These are phyloP conservation scores for Eurytoma adleriae DNA, from an alignment of 2,888 invertebrate species.

Conservation along the genomic window DNA sequence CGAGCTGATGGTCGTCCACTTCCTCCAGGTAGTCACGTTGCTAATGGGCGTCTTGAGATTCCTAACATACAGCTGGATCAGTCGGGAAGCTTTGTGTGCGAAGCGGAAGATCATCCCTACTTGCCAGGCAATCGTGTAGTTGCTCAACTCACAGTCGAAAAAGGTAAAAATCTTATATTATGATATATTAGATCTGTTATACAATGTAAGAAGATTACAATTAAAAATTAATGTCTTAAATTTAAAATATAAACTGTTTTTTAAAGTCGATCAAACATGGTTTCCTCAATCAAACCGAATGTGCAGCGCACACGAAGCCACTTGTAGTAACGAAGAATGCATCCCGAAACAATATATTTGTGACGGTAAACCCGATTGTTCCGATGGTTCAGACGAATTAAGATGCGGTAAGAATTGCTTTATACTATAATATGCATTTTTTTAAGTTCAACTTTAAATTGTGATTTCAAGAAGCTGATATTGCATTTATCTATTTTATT, in stretches of 20 bases:
- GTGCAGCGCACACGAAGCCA: conserved; percentile 85
- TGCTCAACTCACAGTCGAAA: conserved; percentile 85
- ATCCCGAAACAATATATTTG: conserved; percentile 89
- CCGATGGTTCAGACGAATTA: conserved; percentile 93
- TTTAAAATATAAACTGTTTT: background rate
- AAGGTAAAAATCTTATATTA: conserved; percentile 80
- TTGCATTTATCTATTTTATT: too few species aligned
- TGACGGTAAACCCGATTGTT: conserved; percentile 86
- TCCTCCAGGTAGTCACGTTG: conserved; percentile 86
- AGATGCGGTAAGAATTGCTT: conserved; percentile 84
- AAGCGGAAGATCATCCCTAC: conserved; percentile 83
- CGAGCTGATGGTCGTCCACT: conserved; percentile 84
- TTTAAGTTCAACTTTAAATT: too few species aligned
- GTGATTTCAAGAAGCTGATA: too few species aligned
- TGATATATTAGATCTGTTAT: background rate
- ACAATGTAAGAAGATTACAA: too few species aligned
- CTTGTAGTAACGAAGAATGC: conserved; percentile 94
- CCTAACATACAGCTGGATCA: conserved; percentile 87
- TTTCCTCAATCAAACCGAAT: conserved; percentile 75
- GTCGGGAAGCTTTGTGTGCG: conserved; percentile 90
- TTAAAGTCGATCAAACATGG: conserved; percentile 14
- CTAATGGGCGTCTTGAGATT: conserved; percentile 90
- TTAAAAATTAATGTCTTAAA: too few species aligned
- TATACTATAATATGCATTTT: too few species aligned
- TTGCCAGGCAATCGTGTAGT: conserved; percentile 82